Evolutionary conservation across 2,797 vertebrate genomes (phyloP).

Genomic region (Babyrousa celebensis): DNA sequence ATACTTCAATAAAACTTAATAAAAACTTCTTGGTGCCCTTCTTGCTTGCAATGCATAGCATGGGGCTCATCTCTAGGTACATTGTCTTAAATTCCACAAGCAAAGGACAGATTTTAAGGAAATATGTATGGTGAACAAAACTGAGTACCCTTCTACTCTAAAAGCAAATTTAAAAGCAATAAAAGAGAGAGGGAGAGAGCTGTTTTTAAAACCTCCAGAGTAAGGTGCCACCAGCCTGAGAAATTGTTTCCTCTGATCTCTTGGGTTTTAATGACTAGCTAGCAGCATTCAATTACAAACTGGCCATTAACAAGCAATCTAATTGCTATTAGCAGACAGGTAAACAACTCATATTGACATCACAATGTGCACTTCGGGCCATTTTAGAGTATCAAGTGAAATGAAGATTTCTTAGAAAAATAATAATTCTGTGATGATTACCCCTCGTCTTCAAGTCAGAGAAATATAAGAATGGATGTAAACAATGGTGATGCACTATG

Average conservation of each 20-base stretch:
- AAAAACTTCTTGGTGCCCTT: not conserved
- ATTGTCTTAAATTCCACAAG: slow-evolving; percentile 3
- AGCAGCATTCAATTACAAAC: slow-evolving; percentile 80
- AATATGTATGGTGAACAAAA: not conserved
- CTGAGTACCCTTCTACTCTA: not conserved
- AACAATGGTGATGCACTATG: slow-evolving; percentile 75
- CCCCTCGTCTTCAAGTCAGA: not conserved
- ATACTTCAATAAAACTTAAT: not conserved
- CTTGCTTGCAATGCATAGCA: not conserved
- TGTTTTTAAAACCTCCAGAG: slow-evolving; percentile 73
- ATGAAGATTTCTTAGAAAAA: slow-evolving; percentile 23
- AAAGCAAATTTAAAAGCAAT: slow-evolving; percentile 51
- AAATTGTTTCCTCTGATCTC: slow-evolving; percentile 78
- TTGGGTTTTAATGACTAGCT: slow-evolving; percentile 78
- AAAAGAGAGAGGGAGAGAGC: not conserved
- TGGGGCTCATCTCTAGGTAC: not conserved
- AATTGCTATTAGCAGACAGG: slow-evolving; percentile 69
- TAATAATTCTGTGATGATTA: not conserved
- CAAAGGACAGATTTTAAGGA: slow-evolving; percentile 42
- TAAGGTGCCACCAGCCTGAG: slow-evolving; percentile 65
- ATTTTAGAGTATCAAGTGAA: slow-evolving; percentile 60
- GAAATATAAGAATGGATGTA: slow-evolving; percentile 68
- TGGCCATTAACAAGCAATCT: slow-evolving; percentile 80
- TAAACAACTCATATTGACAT: slow-evolving; percentile 59
- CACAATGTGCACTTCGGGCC: slow-evolving; percentile 28